Evolutionary conservation across 2,113 vertebrate genomes (phyloP).

Genomic region (Enhydra lutris): DNA sequence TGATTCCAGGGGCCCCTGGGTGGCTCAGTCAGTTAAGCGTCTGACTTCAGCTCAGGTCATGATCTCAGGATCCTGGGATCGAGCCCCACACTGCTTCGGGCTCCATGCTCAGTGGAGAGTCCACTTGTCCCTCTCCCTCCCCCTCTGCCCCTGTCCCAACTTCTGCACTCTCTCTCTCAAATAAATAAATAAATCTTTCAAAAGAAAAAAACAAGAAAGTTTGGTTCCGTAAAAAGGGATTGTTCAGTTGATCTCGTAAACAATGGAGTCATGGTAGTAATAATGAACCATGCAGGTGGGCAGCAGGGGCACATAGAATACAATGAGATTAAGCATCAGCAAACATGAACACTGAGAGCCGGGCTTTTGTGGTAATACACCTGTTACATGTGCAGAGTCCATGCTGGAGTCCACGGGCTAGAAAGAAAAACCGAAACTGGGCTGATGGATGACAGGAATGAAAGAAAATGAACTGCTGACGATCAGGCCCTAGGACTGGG

Average conservation of each 20-base stretch:
- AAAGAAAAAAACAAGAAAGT: background rate
- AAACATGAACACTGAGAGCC: background rate
- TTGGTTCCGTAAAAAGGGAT: background rate
- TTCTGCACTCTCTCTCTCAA: background rate
- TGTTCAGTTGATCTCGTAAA: background rate
- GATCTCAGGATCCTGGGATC: background rate
- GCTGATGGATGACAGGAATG: background rate
- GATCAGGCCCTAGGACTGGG: background rate
- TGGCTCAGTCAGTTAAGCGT: background rate
- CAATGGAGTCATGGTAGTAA: background rate
- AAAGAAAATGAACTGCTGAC: background rate
- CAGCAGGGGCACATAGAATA: background rate
- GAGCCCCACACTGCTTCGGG: background rate
- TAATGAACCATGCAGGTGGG: background rate
- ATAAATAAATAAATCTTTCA: background rate
- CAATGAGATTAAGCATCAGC: background rate
- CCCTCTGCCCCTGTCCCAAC: background rate
- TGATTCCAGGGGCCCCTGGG: background rate
- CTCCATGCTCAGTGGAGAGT: background rate
- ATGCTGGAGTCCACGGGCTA: background rate
- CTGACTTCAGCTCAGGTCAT: background rate
- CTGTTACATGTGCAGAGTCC: background rate
- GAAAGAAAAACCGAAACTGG: background rate
- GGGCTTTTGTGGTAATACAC: background rate
- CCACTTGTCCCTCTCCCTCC: background rate